Conservation (phyloP, 1,140 invertebrate genomes). For the Drosophila gunungcola region DNA sequence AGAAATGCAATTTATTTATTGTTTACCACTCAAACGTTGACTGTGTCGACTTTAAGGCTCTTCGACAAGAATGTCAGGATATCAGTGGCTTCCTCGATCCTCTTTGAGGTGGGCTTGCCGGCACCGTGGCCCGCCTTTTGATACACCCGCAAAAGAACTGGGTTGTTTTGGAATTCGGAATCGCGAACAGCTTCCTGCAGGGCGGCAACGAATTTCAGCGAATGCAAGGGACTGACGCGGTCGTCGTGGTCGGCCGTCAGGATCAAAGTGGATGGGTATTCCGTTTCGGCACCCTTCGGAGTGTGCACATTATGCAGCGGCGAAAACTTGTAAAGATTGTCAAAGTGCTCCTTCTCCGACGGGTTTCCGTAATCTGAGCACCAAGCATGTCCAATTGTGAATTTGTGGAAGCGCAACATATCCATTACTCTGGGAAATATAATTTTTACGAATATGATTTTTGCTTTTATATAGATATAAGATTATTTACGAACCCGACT, state of each 20-base stretch:
- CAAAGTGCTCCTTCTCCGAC: conserved; percentile 94
- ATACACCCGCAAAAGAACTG: conserved; percentile 95
- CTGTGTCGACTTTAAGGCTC: conserved; percentile 86
- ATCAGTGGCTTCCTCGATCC: conserved; percentile 95
- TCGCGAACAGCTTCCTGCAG: conserved; percentile 91
- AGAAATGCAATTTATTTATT: conserved; percentile 22
- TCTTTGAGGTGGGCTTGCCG: conserved; percentile 94
- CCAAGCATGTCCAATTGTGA: conserved; percentile 99
- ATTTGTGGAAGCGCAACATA: conserved; percentile 99
- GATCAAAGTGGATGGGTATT: conserved; percentile 96
- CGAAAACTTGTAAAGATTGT: conserved; percentile 96
- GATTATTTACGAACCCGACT: conserved; percentile 91
- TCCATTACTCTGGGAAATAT: conserved; percentile 93
- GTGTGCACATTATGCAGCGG: conserved; percentile 96
- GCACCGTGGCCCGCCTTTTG: conserved; percentile 98
- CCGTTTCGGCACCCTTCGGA: conserved; percentile 86
- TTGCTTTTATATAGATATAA: too few species aligned
- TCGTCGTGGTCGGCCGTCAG: conserved; percentile 99
- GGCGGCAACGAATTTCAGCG: conserved; percentile 96
- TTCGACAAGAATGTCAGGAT: conserved; percentile 94
- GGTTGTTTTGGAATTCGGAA: conserved; percentile 91
- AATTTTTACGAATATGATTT: not conserved
- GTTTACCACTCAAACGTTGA: conserved; percentile 53
- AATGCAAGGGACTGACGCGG: conserved; percentile 97
- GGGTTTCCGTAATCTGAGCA: conserved; percentile 97